These are phyloP conservation scores for Zaprionus bogoriensis DNA, from an alignment of 2,888 invertebrate species.

Conservation along the genomic window DNA sequence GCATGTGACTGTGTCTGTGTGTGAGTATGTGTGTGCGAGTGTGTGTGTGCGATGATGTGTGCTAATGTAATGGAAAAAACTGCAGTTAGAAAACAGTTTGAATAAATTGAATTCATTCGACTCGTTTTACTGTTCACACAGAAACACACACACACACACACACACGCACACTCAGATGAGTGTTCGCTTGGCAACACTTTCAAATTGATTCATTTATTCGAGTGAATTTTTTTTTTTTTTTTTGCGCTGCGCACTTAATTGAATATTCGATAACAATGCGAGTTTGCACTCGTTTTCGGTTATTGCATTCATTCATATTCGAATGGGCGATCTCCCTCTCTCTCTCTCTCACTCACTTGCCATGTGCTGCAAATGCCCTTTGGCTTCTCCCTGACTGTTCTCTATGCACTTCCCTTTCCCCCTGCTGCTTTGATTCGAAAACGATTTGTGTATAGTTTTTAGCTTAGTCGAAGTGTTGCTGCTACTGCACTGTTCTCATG, in stretches of 20 bases:
- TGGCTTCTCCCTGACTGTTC: too few species aligned
- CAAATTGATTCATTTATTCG: not conserved
- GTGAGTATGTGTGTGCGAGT: not conserved
- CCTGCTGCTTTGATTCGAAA: constrained; percentile 38
- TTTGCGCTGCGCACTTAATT: constrained; percentile 3
- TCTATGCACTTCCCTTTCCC: too few species aligned
- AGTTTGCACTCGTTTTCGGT: constrained; percentile 7
- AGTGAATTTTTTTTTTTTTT: not conserved
- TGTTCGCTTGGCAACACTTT: not conserved
- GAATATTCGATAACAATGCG: constrained; percentile 21
- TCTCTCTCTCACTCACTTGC: not conserved
- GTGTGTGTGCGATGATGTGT: not conserved
- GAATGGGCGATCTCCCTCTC: not conserved
- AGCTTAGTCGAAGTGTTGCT: too few species aligned
- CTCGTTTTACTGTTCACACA: not conserved
- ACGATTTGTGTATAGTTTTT: constrained; percentile 59
- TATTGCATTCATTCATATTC: not conserved
- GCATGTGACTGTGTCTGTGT: not conserved
- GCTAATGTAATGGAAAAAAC: not conserved
- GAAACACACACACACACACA: not conserved
- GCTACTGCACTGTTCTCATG: too few species aligned
- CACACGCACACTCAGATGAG: not conserved
- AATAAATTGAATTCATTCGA: constrained; percentile 4
- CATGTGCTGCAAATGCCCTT: too few species aligned
- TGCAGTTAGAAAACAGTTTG: constrained; percentile 1